Percentiles rank a stretch among this genome's conserved stretches.
phyloP scores from a whole-genome alignment of 2,113 vertebrate genomes.

The Embiotoca jacksoni region DNA sequence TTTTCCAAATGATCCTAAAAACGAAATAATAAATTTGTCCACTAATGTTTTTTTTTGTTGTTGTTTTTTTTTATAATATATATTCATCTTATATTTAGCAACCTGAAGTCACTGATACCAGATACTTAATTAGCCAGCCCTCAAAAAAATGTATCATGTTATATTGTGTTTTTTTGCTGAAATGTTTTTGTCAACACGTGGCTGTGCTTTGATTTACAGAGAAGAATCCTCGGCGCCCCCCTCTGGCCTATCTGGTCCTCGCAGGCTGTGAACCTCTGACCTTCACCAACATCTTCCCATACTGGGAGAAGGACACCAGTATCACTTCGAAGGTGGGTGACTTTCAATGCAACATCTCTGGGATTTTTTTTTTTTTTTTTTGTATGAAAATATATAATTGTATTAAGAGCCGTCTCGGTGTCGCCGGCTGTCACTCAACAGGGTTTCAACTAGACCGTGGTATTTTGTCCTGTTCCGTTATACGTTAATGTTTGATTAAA shows the following conservation, averaged over 20 bases:
- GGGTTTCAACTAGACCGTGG: too few relatives aligned
- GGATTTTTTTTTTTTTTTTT: neutral
- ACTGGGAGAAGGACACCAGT: slow-evolving; percentile 81
- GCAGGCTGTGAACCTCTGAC: slow-evolving; percentile 86
- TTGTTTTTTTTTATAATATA: too few relatives aligned
- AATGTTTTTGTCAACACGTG: neutral
- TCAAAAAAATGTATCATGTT: too few relatives aligned
- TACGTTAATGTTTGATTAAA: too few relatives aligned
- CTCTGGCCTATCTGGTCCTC: slow-evolving; percentile 84
- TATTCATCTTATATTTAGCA: too few relatives aligned
- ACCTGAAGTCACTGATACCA: neutral
- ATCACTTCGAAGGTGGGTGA: slow-evolving; percentile 68
- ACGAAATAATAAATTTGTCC: too few relatives aligned
- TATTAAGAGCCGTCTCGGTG: too few relatives aligned
- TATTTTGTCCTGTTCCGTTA: too few relatives aligned
- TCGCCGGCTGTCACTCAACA: too few relatives aligned
- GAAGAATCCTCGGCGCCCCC: slow-evolving; percentile 84
- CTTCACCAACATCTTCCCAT: slow-evolving; percentile 88
- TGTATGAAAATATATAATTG: too few relatives aligned
- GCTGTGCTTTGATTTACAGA: slow-evolving; percentile 67
- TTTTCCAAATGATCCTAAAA: too few relatives aligned
- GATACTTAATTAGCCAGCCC: neutral
- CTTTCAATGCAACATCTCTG: neutral
- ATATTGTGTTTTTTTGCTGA: neutral
- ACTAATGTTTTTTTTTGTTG: too few relatives aligned